Percentiles rank a stretch among this genome's conserved stretches.
Evolutionary conservation across 2,888 invertebrate genomes (phyloP).

Genomic region (Metellina segmentata): DNA sequence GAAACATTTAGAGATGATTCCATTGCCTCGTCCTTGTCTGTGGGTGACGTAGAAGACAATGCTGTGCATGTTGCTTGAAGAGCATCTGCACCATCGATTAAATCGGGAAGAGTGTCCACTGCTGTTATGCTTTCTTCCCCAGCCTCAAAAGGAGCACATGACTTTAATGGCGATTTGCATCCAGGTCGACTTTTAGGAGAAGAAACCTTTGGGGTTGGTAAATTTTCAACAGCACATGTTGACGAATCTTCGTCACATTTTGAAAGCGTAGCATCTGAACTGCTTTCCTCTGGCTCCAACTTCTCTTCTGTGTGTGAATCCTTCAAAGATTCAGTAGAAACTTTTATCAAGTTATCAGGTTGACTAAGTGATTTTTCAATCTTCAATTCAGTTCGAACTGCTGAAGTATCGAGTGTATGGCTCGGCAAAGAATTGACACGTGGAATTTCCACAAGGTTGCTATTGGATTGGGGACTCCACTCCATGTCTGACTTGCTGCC

Average conservation of each 20-base stretch:
- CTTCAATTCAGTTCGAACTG: not conserved
- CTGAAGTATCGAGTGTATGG: not conserved
- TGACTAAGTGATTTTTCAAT: not conserved
- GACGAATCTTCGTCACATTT: not conserved
- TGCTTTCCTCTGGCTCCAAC: not conserved
- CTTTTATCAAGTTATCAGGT: too few species aligned
- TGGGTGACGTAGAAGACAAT: too few species aligned
- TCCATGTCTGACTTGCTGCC: constrained; percentile 51
- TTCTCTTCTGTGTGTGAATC: not conserved
- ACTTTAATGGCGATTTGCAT: too few species aligned
- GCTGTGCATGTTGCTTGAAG: too few species aligned
- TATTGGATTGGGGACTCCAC: constrained; percentile 52
- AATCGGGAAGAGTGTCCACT: too few species aligned
- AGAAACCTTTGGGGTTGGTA: too few species aligned
- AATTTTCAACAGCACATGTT: too few species aligned
- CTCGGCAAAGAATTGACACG: not conserved
- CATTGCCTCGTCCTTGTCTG: not conserved
- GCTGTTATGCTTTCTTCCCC: too few species aligned
- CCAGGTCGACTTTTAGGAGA: too few species aligned
- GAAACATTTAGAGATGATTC: not conserved
- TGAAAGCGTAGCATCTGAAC: not conserved
- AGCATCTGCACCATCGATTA: too few species aligned
- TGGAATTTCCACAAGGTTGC: not conserved
- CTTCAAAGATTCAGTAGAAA: not conserved
- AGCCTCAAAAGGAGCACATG: too few species aligned